Base-by-base conservation (phyloP, 1,140 invertebrate species). In the Stegodyphus mimosarum region DNA sequence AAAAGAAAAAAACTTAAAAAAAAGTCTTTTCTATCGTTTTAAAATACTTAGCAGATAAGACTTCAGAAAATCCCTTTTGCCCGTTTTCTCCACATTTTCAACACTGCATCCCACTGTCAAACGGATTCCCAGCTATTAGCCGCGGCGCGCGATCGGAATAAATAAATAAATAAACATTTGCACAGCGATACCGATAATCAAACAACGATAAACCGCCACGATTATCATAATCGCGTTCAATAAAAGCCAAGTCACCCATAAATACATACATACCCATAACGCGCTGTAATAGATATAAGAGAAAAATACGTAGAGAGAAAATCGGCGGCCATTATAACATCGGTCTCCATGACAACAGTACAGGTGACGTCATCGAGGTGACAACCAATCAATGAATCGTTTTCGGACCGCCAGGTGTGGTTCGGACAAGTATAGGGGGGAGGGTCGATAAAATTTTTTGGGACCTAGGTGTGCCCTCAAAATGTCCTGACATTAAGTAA, bases 261-360 rank as follows among this genome's bases (percentile, higher is more conserved):
- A 83, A 83, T 83, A 83, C 80, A 80, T 71, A 48, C 76, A 83
- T 83, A 83, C 66, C 70, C 70, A 83, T 74, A 66, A 64, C n/a
- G 63, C 55, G 2, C 15, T 4, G 64, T 67, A n/a, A 67, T 67
- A 67, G 49, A 74, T 53, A 74, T 51, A 11, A 18, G 9, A 15
- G 33, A 74, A 77, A 50, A 49, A 66, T 51, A 74, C 50, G 50
- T 7, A 48, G 13, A 83, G 49, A 74, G 17, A 66, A 63, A 72
- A 81, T 60, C 78, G 33, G 33, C 78, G 9, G 10, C 69, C 55
- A 81, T 81, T 72, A 81, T 63, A 81, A 72, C 53, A 81, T 15
- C 63, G 33, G 80, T 74, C 55, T 18, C 81, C 66, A 84, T 84
- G 63, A 66, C 50, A 49, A 84, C 81, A 6, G 73, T 67, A 55